Conservation (phyloP, 2,888 invertebrate species). For the Phasia obesa region DNA sequence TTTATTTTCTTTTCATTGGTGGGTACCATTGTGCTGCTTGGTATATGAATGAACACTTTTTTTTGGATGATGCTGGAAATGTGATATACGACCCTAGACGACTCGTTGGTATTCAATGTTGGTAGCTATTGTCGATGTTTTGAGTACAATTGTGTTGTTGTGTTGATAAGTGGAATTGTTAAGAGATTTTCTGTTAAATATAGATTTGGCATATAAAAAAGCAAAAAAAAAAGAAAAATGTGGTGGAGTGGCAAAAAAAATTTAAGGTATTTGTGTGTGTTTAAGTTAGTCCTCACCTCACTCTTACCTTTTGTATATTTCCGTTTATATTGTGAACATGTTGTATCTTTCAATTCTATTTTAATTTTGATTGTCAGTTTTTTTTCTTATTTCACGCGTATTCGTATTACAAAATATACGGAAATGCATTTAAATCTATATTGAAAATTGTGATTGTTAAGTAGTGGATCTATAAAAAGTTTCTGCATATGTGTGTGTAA, state of each 20-base stretch:
- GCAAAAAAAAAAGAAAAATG: not conserved
- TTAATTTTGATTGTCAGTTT: slow-evolving; percentile 64
- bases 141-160: slow-evolving; percentile 42
- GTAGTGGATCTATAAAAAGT: slow-evolving; percentile 3
- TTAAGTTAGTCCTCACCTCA: slow-evolving; percentile 56
- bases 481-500: slow-evolving; percentile 24
- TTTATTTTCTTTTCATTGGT: slow-evolving; percentile 14
- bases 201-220: slow-evolving; percentile 30
- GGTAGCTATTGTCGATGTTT: slow-evolving; percentile 45
- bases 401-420: slow-evolving; percentile 56
- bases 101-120: slow-evolving; percentile 25
- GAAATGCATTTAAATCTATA: slow-evolving; percentile 64
- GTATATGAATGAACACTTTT: slow-evolving; percentile 23
- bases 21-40: slow-evolving; percentile 16
- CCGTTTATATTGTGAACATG: slow-evolving; percentile 34
- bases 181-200: slow-evolving; percentile 49
- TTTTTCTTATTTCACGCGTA: slow-evolving; percentile 33
- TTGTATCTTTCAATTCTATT: slow-evolving; percentile 45
- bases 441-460: slow-evolving; percentile 29
- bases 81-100: slow-evolving; percentile 57
- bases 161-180: slow-evolving; percentile 52
- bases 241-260: not conserved
- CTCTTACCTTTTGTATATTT: slow-evolving; percentile 10
- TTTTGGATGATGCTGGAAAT: slow-evolving; percentile 56
- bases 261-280: slow-evolving; percentile 18